Conservation (phyloP, 2,797 vertebrate species). For the Gymnodraco acuticeps region DNA sequence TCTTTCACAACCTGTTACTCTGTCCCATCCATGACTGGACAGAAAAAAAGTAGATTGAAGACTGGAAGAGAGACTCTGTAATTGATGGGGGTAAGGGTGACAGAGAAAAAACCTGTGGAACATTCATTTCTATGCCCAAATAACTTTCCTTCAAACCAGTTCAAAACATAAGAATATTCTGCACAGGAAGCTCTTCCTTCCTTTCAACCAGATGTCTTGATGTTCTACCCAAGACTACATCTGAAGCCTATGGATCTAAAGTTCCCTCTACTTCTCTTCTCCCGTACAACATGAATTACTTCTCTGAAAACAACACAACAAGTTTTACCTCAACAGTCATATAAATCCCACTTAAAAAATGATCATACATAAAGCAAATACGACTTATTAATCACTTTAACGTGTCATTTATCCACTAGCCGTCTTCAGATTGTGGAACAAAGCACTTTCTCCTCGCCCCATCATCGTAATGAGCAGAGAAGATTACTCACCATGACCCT, state of each 20-base stretch:
- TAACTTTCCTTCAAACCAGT: constrained; percentile 8
- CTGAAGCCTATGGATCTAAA: not conserved
- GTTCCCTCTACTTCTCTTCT: not conserved
- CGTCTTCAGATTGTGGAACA: constrained; percentile 4
- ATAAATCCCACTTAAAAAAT: not conserved
- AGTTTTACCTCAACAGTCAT: not conserved
- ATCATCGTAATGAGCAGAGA: constrained; percentile 29
- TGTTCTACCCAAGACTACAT: constrained; percentile 18
- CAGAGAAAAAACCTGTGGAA: not conserved
- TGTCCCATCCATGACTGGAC: constrained; percentile 8
- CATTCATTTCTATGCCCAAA: not conserved
- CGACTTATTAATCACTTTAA: not conserved
- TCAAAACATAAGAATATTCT: constrained; percentile 2
- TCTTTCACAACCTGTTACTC: constrained; percentile 17
- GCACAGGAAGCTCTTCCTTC: not conserved
- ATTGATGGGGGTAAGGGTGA: constrained; percentile 7
- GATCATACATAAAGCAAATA: not conserved
- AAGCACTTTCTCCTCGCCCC: constrained; percentile 8
- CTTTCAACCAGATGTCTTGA: constrained; percentile 4
- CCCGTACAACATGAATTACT: not conserved
- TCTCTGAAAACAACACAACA: not conserved
- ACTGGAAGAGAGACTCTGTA: not conserved
- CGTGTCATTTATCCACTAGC: not conserved
- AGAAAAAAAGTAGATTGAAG: constrained; percentile 26
- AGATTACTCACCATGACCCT: constrained; percentile 60